These are phyloP conservation scores for Dryadula phaetusa DNA, from an alignment of 2,888 invertebrate genomes.

Conservation along the genomic window DNA sequence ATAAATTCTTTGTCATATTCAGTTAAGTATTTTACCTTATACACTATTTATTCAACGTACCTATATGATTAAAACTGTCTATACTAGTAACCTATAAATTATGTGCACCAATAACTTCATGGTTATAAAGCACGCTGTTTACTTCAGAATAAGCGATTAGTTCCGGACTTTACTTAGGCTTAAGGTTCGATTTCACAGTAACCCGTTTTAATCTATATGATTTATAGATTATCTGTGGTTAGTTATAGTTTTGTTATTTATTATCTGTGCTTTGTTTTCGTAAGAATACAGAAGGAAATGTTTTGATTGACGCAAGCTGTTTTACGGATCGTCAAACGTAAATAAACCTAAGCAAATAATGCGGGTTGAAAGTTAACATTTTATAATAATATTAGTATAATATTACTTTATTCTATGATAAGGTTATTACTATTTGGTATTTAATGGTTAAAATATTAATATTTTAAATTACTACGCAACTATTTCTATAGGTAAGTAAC, in stretches of 20 bases:
- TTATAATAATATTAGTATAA: no score
- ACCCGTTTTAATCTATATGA: slow-evolving; percentile 63
- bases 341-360: slow-evolving; percentile 22
- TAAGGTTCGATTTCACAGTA: slow-evolving; percentile 62
- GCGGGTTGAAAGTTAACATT: neutral
- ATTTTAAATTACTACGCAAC: no score
- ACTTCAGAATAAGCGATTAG: slow-evolving; percentile 61
- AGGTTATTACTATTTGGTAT: no score
- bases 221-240: slow-evolving; percentile 63
- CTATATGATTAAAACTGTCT: slow-evolving; percentile 16
- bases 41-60: neutral
- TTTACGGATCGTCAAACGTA: slow-evolving; percentile 52
- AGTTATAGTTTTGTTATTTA: slow-evolving; percentile 44
- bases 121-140: slow-evolving; percentile 56
- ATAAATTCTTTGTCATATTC: neutral
- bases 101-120: slow-evolving; percentile 45
- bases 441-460: no score
- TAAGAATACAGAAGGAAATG: slow-evolving; percentile 53
- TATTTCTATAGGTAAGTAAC: no score
- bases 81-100: slow-evolving; percentile 20
- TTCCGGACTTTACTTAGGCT: slow-evolving; percentile 61
- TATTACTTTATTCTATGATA: no score
- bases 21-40: neutral
- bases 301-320: slow-evolving; percentile 57
- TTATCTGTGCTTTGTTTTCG: slow-evolving; percentile 52